These are phyloP conservation scores for Lepus americanus DNA, from an alignment of 2,113 vertebrate species.

Conservation along the genomic window DNA sequence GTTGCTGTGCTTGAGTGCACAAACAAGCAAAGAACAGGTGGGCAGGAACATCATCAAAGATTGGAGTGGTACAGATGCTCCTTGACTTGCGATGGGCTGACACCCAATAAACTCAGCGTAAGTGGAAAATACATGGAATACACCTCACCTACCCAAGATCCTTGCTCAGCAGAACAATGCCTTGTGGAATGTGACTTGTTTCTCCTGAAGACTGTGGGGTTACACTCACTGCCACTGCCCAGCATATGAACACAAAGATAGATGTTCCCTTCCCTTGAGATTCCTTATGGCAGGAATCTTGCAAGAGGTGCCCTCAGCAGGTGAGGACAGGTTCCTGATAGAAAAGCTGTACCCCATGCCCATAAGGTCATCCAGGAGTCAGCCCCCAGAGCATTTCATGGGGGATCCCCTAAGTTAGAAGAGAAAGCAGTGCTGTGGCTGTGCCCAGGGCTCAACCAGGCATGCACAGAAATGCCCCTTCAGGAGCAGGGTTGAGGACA, in stretches of 20 bases:
- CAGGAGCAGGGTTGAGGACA: neutral
- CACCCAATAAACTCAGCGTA: neutral
- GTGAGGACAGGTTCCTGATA: neutral
- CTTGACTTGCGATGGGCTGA: neutral
- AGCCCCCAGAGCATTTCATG: neutral
- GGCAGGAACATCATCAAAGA: neutral
- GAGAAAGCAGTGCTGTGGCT: neutral
- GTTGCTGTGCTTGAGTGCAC: neutral
- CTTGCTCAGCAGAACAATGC: neutral
- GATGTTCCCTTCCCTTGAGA: neutral
- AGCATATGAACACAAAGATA: neutral
- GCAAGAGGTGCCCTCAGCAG: neutral
- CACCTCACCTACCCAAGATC: neutral
- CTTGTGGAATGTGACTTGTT: too few species aligned
- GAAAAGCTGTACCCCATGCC: too few species aligned
- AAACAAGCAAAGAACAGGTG: neutral
- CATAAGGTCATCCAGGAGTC: neutral
- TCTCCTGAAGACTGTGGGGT: neutral
- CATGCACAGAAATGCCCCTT: rapidly evolving
- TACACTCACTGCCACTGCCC: neutral
- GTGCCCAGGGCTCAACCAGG: neutral
- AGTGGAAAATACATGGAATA: neutral
- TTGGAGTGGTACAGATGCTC: neutral
- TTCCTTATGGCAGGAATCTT: neutral
- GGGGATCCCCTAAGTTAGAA: neutral